phyloP scores from a whole-genome alignment of 2,113 vertebrate genomes.

The Psilopogon haemacephalus region DNA sequence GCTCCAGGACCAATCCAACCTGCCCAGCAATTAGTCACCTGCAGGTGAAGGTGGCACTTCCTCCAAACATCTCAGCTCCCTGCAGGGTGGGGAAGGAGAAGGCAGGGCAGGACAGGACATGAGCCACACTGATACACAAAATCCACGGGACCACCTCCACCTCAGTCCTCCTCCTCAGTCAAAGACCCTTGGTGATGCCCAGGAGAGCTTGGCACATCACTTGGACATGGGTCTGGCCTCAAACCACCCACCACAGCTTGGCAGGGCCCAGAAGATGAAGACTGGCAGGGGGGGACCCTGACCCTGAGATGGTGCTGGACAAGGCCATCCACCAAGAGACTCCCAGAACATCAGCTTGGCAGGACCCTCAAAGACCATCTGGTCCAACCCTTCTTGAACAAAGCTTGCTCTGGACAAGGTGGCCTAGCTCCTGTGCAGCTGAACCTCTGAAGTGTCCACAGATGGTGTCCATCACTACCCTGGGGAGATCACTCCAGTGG shows the following conservation, averaged over 20 bases:
- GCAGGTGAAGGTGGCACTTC: background rate
- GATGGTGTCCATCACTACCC: no score
- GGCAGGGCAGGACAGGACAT: background rate
- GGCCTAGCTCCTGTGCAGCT: no score
- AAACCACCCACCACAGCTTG: rapidly evolving
- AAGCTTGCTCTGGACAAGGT: no score
- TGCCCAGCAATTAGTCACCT: constrained; percentile 28
- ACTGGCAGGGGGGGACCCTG: rapidly evolving
- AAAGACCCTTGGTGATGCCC: background rate
- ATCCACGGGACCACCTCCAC: background rate
- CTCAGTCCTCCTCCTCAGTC: no score
- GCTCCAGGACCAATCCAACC: constrained; percentile 16
- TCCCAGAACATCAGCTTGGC: no score
- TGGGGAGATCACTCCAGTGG: no score
- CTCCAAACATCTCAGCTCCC: background rate
- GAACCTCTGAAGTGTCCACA: no score
- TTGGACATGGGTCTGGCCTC: rapidly evolving
- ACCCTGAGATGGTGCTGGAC: no score
- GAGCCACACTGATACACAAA: rapidly evolving
- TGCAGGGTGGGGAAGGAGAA: background rate
- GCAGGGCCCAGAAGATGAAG: rapidly evolving
- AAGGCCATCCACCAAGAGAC: no score
- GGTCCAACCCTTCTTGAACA: no score
- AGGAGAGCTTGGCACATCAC: background rate
- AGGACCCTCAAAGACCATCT: no score